Evolutionary conservation across 2,797 vertebrate species (phyloP).

Genomic region (Scolopax bukidnonensis): DNA sequence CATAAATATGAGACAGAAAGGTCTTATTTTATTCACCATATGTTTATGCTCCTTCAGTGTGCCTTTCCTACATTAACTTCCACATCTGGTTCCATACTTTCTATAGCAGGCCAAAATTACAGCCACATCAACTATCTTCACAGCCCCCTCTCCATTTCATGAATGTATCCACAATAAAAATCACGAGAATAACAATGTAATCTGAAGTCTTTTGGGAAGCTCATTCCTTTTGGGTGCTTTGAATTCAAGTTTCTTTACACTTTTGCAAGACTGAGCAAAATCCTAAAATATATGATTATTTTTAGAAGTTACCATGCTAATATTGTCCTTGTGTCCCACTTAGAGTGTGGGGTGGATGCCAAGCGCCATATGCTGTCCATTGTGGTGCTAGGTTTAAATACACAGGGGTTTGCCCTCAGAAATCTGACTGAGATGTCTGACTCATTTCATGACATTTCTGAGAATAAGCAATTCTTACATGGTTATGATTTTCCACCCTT

Average conservation of each 20-base stretch:
- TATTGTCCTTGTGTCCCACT: not conserved
- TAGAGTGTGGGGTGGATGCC: not conserved
- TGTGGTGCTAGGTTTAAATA: not conserved
- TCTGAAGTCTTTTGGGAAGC: not conserved
- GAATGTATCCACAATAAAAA: not conserved
- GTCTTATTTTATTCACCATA: constrained; percentile 59
- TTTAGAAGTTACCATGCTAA: not conserved
- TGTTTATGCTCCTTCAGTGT: constrained; percentile 47
- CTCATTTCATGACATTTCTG: not conserved
- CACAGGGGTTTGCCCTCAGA: not conserved
- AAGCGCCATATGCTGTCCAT: not conserved
- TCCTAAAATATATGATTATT: not conserved
- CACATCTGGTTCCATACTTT: constrained; percentile 51
- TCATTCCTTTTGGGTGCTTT: not conserved
- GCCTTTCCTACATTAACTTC: constrained; percentile 40
- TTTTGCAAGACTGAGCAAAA: not conserved
- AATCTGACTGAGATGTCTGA: not conserved
- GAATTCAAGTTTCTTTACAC: not conserved
- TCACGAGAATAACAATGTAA: not conserved
- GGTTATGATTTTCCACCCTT: not conserved
- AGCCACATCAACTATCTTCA: constrained; percentile 19
- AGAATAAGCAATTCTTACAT: not conserved
- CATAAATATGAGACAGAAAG: constrained; percentile 60
- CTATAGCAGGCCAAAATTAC: constrained; percentile 6
- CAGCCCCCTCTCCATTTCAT: not conserved